Base-by-base conservation (phyloP, 2,797 vertebrate species). In the Acanthornis magna region DNA sequence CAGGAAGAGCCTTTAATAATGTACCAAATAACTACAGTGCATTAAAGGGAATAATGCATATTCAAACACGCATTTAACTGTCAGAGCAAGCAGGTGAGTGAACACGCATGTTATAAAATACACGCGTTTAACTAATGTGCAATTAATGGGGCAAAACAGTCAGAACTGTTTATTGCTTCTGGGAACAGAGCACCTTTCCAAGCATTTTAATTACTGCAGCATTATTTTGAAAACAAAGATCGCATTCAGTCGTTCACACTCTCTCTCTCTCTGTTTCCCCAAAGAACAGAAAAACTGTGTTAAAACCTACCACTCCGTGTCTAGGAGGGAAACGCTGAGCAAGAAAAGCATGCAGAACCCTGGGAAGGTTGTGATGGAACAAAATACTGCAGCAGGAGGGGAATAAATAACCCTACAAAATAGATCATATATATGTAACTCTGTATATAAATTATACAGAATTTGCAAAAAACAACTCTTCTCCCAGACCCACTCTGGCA, bases 101-200 rank as follows among this genome's bases (percentile, higher is more conserved):
- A 97, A 93, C 91, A 96, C 25, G 32, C 88, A 94, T 93, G 93
- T 96, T 94, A 86, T 94, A 94, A 88, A 97, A 95, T 91, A 94
- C 74, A 89, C 3, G 11, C 88, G 97, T 97, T 96, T 97, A 97
- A 97, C 95, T 95, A 96, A 93, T 91, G 85, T 93, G 95, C 96
- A 96, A 95, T 95, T 96, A 96, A 96, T 94, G 95, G 93, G 79
- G 81, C 93, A 96, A 96, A 97, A 85, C 71, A 95, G 84, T 61
- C 95, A 94, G 95, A 97, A 93, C 55, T 76, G 66, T 92, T 95
- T 95, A 94, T 93, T 95, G 86, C 94, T 92, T 89, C 79, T 89
- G 95, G 96, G 93, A 97, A 63, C 67, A 75, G 58, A 93, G 72
- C 72, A 71, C 68, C 36, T 48, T 95, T 58, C 45, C 72, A 92